Evolutionary conservation across 2,888 invertebrate species (phyloP).

Genomic region (Polyommatus iphigenia): DNA sequence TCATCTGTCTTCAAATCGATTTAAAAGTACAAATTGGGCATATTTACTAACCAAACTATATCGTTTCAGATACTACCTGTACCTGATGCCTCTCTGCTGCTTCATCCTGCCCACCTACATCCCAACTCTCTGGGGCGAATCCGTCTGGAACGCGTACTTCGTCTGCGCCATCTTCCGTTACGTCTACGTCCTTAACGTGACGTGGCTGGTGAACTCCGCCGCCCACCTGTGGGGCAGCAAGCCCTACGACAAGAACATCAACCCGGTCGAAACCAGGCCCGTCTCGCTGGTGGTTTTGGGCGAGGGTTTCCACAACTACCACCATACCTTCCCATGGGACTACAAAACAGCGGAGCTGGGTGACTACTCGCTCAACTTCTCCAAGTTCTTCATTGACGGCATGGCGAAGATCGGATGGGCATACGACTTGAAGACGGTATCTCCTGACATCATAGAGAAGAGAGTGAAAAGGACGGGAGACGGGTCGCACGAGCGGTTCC

Average conservation of each 20-base stretch:
- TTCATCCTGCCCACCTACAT: slow-evolving; percentile 87
- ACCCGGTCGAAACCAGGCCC: slow-evolving; percentile 84
- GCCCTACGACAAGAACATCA: slow-evolving; percentile 87
- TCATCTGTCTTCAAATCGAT: too few relatives aligned
- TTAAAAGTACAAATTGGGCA: too few relatives aligned
- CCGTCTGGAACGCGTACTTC: slow-evolving; percentile 82
- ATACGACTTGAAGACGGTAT: slow-evolving; percentile 91
- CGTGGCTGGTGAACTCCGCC: slow-evolving; percentile 94
- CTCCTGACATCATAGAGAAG: slow-evolving; percentile 83
- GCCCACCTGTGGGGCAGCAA: slow-evolving; percentile 89
- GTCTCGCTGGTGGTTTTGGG: slow-evolving; percentile 85
- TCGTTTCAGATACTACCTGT: slow-evolving; percentile 83
- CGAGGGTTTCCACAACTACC: slow-evolving; percentile 94
- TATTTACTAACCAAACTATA: slow-evolving; percentile 13
- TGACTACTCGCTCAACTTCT: slow-evolving; percentile 84
- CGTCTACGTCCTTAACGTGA: slow-evolving; percentile 88
- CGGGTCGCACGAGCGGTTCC: slow-evolving; percentile 78
- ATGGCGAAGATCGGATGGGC: slow-evolving; percentile 92
- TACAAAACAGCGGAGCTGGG: slow-evolving; percentile 91
- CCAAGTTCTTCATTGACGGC: slow-evolving; percentile 88
- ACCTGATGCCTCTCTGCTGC: slow-evolving; percentile 86
- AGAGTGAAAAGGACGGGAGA: slow-evolving; percentile 88
- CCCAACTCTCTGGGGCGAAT: slow-evolving; percentile 90
- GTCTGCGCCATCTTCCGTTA: slow-evolving; percentile 88
- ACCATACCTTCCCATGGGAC: slow-evolving; percentile 92